phyloP scores from a whole-genome alignment of 2,888 invertebrate genomes.

The Blera fallax region DNA sequence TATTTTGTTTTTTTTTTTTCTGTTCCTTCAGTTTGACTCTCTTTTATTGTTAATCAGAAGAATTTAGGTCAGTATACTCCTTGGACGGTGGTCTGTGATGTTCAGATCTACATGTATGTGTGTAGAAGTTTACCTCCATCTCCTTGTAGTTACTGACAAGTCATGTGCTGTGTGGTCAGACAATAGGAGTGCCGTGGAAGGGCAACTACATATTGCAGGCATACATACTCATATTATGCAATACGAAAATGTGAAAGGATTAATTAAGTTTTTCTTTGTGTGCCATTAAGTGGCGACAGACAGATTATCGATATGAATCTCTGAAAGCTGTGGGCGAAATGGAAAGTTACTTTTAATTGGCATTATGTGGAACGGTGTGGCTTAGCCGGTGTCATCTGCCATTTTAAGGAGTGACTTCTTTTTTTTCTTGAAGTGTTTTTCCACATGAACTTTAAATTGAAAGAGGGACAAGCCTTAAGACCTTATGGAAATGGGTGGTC shows the following conservation, averaged over 20 bases:
- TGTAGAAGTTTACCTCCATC: not conserved
- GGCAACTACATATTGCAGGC: not conserved
- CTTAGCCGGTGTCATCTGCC: not conserved
- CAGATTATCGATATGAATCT: constrained; percentile 49
- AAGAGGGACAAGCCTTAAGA: not conserved
- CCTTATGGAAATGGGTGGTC: too few species aligned
- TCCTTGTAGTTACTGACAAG: not conserved
- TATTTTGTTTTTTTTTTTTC: too few species aligned
- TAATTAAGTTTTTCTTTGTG: constrained; percentile 37
- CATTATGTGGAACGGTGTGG: not conserved
- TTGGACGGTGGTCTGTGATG: constrained; percentile 23
- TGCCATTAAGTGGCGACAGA: constrained; percentile 22
- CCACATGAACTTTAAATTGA: not conserved
- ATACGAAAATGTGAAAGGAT: constrained; percentile 51
- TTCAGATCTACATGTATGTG: not conserved
- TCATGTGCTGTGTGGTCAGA: constrained; percentile 13
- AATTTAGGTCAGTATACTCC: constrained; percentile 59
- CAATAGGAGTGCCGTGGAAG: constrained; percentile 5
- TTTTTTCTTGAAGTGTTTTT: not conserved
- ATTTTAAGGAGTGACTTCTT: not conserved
- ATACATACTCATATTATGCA: constrained; percentile 25
- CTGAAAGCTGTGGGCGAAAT: constrained; percentile 42
- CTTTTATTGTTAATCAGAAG: constrained; percentile 50
- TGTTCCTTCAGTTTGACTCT: not conserved
- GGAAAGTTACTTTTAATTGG: constrained; percentile 54